Evolutionary conservation across 2,888 invertebrate species (phyloP).

Genomic region (Cephus pulcher): DNA sequence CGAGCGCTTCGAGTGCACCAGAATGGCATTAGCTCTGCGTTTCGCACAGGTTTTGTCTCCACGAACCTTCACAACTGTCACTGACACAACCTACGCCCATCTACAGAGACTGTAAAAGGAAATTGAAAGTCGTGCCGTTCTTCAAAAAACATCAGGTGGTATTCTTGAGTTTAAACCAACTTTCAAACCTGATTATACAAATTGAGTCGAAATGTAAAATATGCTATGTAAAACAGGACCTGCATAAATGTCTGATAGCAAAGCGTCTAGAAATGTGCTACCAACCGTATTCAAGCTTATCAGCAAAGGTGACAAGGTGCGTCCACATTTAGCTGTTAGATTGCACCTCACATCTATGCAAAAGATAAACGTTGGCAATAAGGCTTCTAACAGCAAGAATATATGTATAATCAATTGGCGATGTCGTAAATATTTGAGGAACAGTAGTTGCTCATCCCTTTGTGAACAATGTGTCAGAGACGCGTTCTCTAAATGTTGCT

Average conservation of each 20-base stretch:
- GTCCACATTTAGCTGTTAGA: no score
- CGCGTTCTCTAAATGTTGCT: no score
- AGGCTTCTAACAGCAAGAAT: no score
- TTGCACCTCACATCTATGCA: no score
- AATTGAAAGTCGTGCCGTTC: neutral
- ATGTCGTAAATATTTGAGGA: no score
- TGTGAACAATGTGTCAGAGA: no score
- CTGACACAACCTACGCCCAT: neutral
- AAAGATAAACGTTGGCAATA: no score
- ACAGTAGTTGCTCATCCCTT: no score
- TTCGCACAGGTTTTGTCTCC: neutral
- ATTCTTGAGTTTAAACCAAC: neutral
- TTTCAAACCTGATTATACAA: neutral
- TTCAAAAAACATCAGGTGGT: neutral
- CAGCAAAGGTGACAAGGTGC: no score
- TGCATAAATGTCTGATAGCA: neutral
- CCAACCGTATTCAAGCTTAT: no score
- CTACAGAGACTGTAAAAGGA: neutral
- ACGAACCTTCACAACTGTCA: neutral
- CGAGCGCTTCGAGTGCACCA: slow-evolving; percentile 18
- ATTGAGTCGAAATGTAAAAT: neutral
- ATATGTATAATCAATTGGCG: no score
- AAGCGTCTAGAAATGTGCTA: no score
- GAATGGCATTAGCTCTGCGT: neutral
- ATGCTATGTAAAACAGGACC: neutral